phyloP scores from a whole-genome alignment of 2,888 invertebrate species.

The Anoplius nigerrimus region DNA sequence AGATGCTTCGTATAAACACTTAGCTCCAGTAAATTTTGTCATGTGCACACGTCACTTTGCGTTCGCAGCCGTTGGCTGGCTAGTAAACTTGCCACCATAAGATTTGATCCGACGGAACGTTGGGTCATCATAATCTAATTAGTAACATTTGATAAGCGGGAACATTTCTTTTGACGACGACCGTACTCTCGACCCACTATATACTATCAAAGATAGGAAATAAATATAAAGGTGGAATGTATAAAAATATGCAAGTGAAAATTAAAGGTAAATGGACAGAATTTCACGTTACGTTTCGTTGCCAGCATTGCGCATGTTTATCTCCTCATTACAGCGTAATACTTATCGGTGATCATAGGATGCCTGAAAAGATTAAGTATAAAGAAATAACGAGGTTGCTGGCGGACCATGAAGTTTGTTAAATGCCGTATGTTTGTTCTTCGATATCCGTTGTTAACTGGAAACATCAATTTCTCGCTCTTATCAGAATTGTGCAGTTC shows the following conservation, averaged over 20 bases:
- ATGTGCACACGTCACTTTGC: slow-evolving; percentile 11
- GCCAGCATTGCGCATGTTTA: slow-evolving; percentile 44
- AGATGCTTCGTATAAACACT: too few relatives aligned
- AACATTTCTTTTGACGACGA: slow-evolving; percentile 16
- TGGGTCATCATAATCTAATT: slow-evolving; percentile 39
- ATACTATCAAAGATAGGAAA: too few relatives aligned
- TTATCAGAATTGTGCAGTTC: background rate
- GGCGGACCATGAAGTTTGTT: too few relatives aligned
- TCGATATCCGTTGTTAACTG: background rate
- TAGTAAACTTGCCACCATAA: slow-evolving; percentile 19
- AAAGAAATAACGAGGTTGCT: too few relatives aligned
- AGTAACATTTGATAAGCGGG: slow-evolving; percentile 38
- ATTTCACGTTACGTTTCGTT: slow-evolving; percentile 46
- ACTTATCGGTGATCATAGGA: slow-evolving; percentile 60
- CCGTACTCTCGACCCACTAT: slow-evolving; percentile 2
- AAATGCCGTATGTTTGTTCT: background rate
- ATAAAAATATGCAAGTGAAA: too few relatives aligned
- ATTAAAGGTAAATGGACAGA: slow-evolving; percentile 5
- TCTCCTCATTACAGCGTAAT: slow-evolving; percentile 56
- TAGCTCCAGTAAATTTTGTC: too few relatives aligned
- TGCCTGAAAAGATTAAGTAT: too few relatives aligned
- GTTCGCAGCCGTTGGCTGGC: slow-evolving; percentile 15
- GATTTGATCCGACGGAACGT: slow-evolving; percentile 7
- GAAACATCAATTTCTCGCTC: background rate
- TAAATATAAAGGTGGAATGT: too few relatives aligned